phyloP scores from a whole-genome alignment of 2,888 invertebrate species.

The Trachelus troglodyta region DNA sequence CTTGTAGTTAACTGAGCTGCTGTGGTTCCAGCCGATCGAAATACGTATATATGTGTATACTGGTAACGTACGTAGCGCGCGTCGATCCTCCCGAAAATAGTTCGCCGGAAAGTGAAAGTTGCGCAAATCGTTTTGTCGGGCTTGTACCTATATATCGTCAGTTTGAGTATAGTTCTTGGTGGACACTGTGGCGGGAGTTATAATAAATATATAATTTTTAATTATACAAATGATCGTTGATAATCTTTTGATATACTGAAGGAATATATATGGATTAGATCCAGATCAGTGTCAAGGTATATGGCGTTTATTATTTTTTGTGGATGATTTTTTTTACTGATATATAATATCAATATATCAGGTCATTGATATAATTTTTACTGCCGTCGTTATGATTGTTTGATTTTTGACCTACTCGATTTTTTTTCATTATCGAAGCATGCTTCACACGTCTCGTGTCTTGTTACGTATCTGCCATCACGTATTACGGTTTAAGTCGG shows the following conservation, averaged over 20 bases:
- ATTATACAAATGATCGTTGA: neutral
- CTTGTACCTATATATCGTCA: neutral
- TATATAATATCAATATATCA: neutral
- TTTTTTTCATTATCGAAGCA: neutral
- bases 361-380: neutral
- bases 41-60: neutral
- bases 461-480: neutral
- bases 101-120: slow-evolving; percentile 25
- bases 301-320: neutral
- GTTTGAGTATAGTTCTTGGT: neutral
- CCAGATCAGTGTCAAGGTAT: neutral
- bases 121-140: slow-evolving; percentile 16
- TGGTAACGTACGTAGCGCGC: slow-evolving; percentile 3
- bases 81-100: slow-evolving; percentile 7
- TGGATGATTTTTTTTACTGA: neutral
- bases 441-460: neutral
- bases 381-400: neutral
- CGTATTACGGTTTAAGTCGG: neutral
- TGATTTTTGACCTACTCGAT: neutral
- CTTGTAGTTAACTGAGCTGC: neutral
- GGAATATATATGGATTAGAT: neutral
- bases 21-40: neutral
- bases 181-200: neutral
- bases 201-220: neutral
- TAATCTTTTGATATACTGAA: neutral